phyloP scores from a whole-genome alignment of 2,797 vertebrate genomes.

The Sebastes itinus region DNA sequence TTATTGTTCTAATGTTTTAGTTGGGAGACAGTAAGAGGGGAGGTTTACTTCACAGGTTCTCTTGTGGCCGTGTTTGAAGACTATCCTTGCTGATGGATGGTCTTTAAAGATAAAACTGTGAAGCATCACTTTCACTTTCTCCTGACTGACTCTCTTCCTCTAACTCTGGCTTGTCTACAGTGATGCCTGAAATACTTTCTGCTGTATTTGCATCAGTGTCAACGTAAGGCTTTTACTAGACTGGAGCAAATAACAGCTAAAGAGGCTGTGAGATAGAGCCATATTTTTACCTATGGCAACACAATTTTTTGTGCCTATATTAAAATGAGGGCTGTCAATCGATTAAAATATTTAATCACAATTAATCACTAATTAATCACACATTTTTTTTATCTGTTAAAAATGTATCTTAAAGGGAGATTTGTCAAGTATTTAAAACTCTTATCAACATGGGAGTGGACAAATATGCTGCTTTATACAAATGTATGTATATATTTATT shows the following conservation, averaged over 20 bases:
- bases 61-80: constrained; percentile 37
- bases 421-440: no score
- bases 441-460: no score
- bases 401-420: no score
- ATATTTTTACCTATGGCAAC: not conserved
- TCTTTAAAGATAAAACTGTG: constrained; percentile 37
- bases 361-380: no score
- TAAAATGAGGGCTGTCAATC: not conserved
- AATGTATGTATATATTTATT: no score
- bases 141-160: not conserved
- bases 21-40: not conserved
- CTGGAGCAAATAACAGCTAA: not conserved
- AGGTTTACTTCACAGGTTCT: constrained; percentile 28
- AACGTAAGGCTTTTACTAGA: not conserved
- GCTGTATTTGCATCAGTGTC: not conserved
- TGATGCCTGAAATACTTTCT: constrained; percentile 26
- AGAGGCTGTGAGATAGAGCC: not conserved
- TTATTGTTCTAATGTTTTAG: not conserved
- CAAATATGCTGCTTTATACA: no score
- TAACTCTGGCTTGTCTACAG: constrained; percentile 8
- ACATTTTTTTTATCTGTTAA: no score
- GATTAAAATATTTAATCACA: no score
- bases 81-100: constrained; percentile 23
- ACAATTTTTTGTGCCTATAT: not conserved
- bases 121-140: constrained; percentile 21